Conservation (phyloP, 2,113 vertebrate genomes). For the Elachura formosa region DNA sequence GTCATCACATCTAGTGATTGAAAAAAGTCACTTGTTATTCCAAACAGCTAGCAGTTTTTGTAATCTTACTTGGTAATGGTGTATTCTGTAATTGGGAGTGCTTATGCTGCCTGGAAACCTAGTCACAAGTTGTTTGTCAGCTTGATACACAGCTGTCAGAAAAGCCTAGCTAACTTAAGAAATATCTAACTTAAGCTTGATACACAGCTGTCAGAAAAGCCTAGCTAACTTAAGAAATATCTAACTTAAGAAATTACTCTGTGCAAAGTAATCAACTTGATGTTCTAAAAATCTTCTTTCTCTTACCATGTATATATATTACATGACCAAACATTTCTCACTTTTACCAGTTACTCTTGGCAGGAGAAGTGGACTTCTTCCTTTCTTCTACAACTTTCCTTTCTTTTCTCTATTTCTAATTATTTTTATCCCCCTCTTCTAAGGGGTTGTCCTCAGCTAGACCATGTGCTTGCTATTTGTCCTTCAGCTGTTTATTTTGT, state of each 20-base stretch:
- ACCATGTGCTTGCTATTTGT: background rate
- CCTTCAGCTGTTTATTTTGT: background rate
- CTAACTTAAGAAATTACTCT: background rate
- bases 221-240: background rate
- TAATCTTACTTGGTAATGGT: background rate
- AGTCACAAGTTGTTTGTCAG: background rate
- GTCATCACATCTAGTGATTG: background rate
- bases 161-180: background rate
- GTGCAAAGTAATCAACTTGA: background rate
- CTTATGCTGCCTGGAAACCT: background rate
- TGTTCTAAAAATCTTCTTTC: background rate
- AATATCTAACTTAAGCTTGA: background rate
- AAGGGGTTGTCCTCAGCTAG: background rate
- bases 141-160: background rate
- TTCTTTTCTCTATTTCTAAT: background rate
- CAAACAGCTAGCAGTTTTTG: background rate
- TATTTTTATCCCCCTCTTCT: background rate
- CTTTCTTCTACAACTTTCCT: background rate
- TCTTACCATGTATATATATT: background rate
- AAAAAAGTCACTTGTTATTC: background rate
- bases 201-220: background rate
- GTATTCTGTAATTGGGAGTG: background rate
- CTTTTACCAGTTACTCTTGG: background rate
- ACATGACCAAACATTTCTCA: background rate
- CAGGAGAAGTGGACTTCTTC: background rate